These are phyloP conservation scores for Porites evermanni DNA, from an alignment of 92 coral and sea anemone genomes.

Conservation along the genomic window DNA sequence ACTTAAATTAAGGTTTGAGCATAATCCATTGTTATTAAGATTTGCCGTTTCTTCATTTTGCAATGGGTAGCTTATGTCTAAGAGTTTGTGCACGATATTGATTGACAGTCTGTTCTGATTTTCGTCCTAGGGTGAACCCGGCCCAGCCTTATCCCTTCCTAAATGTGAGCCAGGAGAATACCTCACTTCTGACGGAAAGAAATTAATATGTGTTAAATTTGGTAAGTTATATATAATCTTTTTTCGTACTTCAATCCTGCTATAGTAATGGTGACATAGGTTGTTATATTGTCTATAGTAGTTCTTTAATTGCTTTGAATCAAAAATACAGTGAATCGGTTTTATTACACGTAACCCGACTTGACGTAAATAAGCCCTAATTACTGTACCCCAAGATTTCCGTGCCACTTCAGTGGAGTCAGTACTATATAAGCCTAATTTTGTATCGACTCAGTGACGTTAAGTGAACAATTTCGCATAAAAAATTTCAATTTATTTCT, in stretches of 20 bases:
- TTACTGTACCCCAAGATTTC: not conserved
- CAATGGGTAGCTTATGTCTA: no score
- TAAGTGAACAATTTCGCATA: no score
- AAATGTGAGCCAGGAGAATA: slow-evolving; percentile 84
- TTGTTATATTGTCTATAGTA: not conserved
- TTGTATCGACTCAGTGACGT: no score
- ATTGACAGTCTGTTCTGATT: not conserved
- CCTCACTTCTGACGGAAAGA: slow-evolving; percentile 88
- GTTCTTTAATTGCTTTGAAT: no score
- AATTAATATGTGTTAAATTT: slow-evolving; percentile 78
- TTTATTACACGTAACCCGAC: not conserved
- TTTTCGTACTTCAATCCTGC: not conserved
- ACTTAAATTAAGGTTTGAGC: no score
- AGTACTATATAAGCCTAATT: not conserved
- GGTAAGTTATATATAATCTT: slow-evolving; percentile 62
- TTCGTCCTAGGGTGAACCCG: slow-evolving; percentile 77
- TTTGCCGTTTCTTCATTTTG: no score
- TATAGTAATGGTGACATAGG: slow-evolving; percentile 19
- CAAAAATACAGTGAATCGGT: not conserved
- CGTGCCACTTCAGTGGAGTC: not conserved
- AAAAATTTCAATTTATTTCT: not conserved
- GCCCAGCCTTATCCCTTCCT: slow-evolving; percentile 74
- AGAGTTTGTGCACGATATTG: no score
- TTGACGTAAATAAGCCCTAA: not conserved
- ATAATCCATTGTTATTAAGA: no score